These are phyloP conservation scores for Bergia puertoricense DNA, from an alignment of 92 coral and sea anemone species.

Conservation along the genomic window DNA sequence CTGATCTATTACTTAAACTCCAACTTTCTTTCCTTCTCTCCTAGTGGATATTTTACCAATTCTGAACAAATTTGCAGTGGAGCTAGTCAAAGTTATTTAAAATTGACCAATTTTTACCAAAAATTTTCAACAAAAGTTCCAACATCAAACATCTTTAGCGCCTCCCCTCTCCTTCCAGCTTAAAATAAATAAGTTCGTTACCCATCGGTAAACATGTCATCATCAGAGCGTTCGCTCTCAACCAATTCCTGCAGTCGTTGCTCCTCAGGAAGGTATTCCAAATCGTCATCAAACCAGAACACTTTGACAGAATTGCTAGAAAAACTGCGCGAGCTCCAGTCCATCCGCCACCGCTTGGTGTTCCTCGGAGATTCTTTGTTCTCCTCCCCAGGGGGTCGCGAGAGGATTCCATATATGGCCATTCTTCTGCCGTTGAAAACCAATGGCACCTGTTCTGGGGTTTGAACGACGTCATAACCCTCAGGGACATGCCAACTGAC, in stretches of 20 bases:
- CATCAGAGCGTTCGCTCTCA: slow-evolving; percentile 49
- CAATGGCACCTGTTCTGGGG: slow-evolving; percentile 72
- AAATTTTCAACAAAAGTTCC: too few species aligned
- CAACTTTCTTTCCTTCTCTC: too few species aligned
- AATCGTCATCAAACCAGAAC: slow-evolving; percentile 98
- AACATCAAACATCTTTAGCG: not conserved
- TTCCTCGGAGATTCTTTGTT: slow-evolving; percentile 73
- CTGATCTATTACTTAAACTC: too few species aligned
- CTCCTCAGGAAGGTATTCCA: slow-evolving; percentile 85
- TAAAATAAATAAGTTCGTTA: not conserved
- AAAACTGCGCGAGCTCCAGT: slow-evolving; percentile 75
- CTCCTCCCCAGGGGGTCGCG: slow-evolving; percentile 73
- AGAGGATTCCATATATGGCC: slow-evolving; percentile 80
- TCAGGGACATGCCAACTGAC: slow-evolving; percentile 98
- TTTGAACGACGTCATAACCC: slow-evolving; percentile 80
- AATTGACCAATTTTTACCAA: too few species aligned
- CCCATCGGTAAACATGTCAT: slow-evolving; percentile 51
- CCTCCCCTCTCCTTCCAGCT: not conserved
- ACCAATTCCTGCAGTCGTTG: slow-evolving; percentile 59
- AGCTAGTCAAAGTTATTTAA: too few species aligned
- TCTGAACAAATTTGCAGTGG: too few species aligned
- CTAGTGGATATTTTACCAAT: too few species aligned
- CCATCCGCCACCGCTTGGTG: slow-evolving; percentile 67
- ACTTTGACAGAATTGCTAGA: slow-evolving; percentile 87
- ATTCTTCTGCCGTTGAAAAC: slow-evolving; percentile 71